Base-by-base conservation (phyloP, 2,888 invertebrate genomes). In the Diplolepis rosae region DNA sequence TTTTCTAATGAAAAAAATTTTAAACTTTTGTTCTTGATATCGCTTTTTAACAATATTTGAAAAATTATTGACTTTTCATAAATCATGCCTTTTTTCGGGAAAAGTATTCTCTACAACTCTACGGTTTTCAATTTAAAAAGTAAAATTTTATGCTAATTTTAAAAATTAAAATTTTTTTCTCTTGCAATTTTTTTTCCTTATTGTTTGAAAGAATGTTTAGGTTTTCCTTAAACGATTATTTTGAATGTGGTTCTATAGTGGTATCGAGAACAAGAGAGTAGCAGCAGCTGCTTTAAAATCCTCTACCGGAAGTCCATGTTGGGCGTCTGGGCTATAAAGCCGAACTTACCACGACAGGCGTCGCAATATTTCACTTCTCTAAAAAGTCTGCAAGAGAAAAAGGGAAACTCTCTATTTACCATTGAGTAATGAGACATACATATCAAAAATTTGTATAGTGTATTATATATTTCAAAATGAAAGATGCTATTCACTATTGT, bases 301-400 rank as follows among this genome's bases (percentile, higher is more conserved):
- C 69, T 71, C 69, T 66, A 75, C 73, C 76, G 79, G 79, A 80
- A 80, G 77, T 76, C 69, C 77, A 68, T 56, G 77, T 56, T 65
- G 70, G 71, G 72, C 71, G 69, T 71, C 71, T 68, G 45, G 73
- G 68, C 75, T 76, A 77, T 81, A 82, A 83, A 83, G 80, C 75
- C 76, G 71, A 77, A 79, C 78, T 82, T 80, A 81, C 79, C 79
- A 77, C 78, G 76, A 76, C 78, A 76, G 79, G 78, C 76, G 76
- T 79, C 76, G 82, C 76, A 78, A 83, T 84, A 84, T 84, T 80
- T 83, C 82, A 81, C 73, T 74, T 75, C 71, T 61, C 68, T 66
- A 56, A 76, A 74, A 73, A 73, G 72, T 69, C 15, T 24, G 22
- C 28, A 35, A 66, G 39, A 48, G 32, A 30, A 13, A 9, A 56